These are phyloP conservation scores for Luscinia luscinia DNA, from an alignment of 2,797 vertebrate species.

Conservation along the genomic window DNA sequence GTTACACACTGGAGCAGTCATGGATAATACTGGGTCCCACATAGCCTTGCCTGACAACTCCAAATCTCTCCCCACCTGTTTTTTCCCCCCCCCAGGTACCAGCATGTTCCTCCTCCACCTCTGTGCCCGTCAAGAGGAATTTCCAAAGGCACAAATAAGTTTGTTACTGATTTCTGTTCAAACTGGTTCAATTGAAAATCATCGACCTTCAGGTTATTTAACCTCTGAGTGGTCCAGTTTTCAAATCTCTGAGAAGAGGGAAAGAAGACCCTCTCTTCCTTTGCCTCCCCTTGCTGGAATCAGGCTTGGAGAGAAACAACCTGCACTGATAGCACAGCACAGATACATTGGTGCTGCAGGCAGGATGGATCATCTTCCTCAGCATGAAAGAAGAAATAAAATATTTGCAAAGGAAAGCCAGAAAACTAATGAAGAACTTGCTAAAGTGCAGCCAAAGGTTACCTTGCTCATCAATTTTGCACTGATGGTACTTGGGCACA, in stretches of 20 bases:
- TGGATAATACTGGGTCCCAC: not conserved
- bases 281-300: not conserved
- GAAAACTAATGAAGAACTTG: conserved; percentile 66
- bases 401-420: conserved; percentile 60
- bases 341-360: not conserved
- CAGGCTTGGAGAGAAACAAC: not conserved
- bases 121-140: not conserved
- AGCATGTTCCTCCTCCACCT: not conserved
- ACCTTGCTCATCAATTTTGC: conserved; percentile 62
- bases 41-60: not conserved
- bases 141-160: conserved; percentile 24
- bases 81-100: not conserved
- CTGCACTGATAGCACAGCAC: accelerated
- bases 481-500: conserved; percentile 58
- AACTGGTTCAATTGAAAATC: not conserved
- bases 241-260: not conserved
- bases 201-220: conserved; percentile 18
- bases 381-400: conserved; percentile 19
- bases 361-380: conserved; percentile 12
- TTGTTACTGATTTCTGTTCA: conserved; percentile 31
- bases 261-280: not conserved
- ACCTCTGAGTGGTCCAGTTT: not conserved
- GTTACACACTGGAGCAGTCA: not conserved
- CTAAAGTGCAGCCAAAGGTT: conserved; percentile 70
- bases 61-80: not conserved